These are phyloP conservation scores for Cyprinodon tularosa DNA, from an alignment of 2,113 vertebrate genomes.

Conservation along the genomic window DNA sequence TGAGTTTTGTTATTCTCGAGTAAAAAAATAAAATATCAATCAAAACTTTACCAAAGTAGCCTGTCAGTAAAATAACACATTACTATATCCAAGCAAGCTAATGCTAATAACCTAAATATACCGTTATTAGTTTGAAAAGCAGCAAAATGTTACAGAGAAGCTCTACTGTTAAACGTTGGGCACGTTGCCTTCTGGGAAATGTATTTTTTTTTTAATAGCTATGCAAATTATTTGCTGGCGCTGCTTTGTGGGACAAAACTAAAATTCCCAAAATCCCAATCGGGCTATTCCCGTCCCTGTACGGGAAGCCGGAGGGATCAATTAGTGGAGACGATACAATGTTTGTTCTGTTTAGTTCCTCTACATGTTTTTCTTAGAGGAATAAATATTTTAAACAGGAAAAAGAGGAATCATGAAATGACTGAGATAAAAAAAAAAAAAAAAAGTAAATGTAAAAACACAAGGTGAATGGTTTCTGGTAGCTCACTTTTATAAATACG, in stretches of 20 bases:
- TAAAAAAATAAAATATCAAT: neutral
- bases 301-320: slow-evolving; percentile 6
- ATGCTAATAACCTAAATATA: neutral
- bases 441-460: neutral
- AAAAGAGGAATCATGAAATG: neutral
- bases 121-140: neutral
- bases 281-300: neutral
- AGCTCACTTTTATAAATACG: neutral
- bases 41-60: neutral
- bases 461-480: neutral
- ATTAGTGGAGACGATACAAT: neutral
- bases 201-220: slow-evolving; percentile 18
- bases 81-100: neutral
- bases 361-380: no score
- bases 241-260: neutral
- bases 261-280: slow-evolving; percentile 55
- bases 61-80: neutral
- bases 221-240: no score
- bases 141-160: neutral
- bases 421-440: slow-evolving; percentile 19
- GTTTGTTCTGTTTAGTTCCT: neutral
- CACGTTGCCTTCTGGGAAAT: slow-evolving; percentile 50
- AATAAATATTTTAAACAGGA: neutral
- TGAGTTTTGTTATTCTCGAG: neutral
- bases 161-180: neutral